phyloP scores from a whole-genome alignment of 2,888 invertebrate genomes.

The Drosophila birchii region DNA sequence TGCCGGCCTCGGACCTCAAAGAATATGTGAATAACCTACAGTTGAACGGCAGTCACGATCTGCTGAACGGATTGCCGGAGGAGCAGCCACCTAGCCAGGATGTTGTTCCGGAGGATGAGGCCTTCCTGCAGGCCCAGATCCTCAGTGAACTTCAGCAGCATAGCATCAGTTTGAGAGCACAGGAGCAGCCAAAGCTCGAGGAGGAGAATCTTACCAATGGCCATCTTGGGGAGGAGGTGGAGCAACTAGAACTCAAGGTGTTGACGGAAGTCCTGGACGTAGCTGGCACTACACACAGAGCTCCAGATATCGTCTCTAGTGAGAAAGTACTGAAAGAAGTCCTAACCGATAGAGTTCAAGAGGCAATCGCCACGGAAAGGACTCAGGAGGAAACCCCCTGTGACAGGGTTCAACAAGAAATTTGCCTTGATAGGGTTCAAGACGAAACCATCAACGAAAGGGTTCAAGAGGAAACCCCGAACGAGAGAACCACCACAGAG shows the following conservation, averaged over 20 bases:
- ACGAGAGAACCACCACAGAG: constrained; percentile 9
- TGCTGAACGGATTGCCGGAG: constrained; percentile 66
- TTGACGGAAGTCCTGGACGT: constrained; percentile 12
- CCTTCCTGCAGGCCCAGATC: constrained; percentile 76
- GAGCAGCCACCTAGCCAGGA: constrained; percentile 33
- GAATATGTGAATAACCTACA: constrained; percentile 52
- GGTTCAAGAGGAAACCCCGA: constrained; percentile 3
- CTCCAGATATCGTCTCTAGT: not conserved
- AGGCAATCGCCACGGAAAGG: constrained; percentile 3
- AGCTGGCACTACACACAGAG: constrained; percentile 25
- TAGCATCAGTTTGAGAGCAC: constrained; percentile 54
- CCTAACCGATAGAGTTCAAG: constrained; percentile 1
- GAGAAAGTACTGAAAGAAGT: not conserved
- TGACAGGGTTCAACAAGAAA: constrained; percentile 2
- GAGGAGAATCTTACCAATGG: constrained; percentile 35
- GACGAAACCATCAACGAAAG: constrained; percentile 5
- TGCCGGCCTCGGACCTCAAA: constrained; percentile 41
- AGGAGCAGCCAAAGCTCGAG: constrained; percentile 9
- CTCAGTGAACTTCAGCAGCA: constrained; percentile 77
- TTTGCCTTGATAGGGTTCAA: constrained; percentile 6
- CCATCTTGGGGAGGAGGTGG: constrained; percentile 18
- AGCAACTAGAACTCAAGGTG: constrained; percentile 11
- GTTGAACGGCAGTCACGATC: constrained; percentile 54
- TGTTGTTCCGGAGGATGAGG: constrained; percentile 42
- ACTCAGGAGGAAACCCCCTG: not conserved